Percentiles rank a stretch among this genome's conserved stretches.
These are phyloP conservation scores for Alces alces DNA, from an alignment of 2,113 vertebrate species.

Conservation along the genomic window DNA sequence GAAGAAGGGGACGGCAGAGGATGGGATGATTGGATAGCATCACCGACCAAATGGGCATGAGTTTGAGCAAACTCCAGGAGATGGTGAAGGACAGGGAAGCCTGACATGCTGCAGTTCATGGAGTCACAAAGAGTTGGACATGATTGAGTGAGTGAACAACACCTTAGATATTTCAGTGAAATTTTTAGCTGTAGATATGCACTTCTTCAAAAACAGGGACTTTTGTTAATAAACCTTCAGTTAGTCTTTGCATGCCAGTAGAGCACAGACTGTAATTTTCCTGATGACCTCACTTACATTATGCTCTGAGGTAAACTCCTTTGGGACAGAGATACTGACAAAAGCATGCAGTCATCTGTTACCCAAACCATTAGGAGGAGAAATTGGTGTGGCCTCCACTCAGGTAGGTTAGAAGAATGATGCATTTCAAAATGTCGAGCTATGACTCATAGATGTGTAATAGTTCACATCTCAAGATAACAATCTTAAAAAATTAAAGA, in stretches of 20 bases:
- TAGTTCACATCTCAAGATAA: not conserved
- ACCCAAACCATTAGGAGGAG: not conserved
- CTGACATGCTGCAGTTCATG: not conserved
- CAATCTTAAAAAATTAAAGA: not conserved
- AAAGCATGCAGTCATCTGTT: not conserved
- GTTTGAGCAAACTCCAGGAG: not conserved
- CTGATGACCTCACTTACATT: not conserved
- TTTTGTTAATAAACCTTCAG: not conserved
- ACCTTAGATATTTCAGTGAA: not conserved
- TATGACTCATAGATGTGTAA: not conserved
- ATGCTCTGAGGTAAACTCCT: not conserved
- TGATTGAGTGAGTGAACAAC: not conserved
- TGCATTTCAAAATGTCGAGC: not conserved
- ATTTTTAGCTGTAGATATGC: rapidly evolving
- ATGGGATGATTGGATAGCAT: not conserved
- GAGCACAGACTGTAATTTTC: not conserved
- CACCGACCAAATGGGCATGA: rapidly evolving
- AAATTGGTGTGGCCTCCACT: not conserved
- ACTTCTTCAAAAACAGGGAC: not conserved
- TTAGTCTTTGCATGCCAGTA: not conserved
- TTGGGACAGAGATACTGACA: not conserved
- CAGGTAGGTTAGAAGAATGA: not conserved
- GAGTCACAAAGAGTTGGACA: not conserved
- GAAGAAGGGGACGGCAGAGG: rapidly evolving
- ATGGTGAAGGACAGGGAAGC: not conserved